phyloP scores from a whole-genome alignment of 2,797 vertebrate species.

The Picus viridis region DNA sequence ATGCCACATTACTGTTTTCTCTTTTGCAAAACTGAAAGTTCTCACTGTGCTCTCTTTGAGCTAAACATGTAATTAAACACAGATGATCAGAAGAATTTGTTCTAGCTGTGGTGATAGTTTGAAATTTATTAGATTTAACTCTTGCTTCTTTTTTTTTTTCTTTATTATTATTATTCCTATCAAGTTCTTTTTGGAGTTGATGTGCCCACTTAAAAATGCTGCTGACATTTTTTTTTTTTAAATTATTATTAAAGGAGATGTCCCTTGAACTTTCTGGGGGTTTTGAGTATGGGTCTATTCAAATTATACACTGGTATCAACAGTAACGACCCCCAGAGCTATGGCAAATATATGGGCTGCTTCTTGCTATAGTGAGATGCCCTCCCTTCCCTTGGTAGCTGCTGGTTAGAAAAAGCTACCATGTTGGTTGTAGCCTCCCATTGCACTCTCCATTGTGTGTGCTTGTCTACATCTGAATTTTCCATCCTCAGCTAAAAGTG shows the following conservation, averaged over 20 bases:
- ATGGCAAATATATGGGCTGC: not conserved
- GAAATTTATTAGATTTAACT: not conserved
- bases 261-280: not conserved
- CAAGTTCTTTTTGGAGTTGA: not conserved
- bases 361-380: not conserved
- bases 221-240: fast-evolving
- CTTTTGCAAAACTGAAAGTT: not conserved
- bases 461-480: not conserved
- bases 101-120: not conserved
- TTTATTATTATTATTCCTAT: not conserved
- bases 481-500: not conserved
- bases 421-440: fast-evolving
- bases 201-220: not conserved
- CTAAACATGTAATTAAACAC: slow-evolving; percentile 27
- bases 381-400: not conserved
- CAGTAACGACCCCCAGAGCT: not conserved
- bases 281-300: not conserved
- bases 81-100: not conserved
- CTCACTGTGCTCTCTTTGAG: not conserved
- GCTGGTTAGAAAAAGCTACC: not conserved
- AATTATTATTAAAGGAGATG: not conserved
- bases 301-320: fast-evolving
- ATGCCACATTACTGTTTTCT: not conserved
- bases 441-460: not conserved
- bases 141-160: not conserved